Conservation (phyloP, 1,140 invertebrate genomes). For the Pollicipes pollicipes region DNA sequence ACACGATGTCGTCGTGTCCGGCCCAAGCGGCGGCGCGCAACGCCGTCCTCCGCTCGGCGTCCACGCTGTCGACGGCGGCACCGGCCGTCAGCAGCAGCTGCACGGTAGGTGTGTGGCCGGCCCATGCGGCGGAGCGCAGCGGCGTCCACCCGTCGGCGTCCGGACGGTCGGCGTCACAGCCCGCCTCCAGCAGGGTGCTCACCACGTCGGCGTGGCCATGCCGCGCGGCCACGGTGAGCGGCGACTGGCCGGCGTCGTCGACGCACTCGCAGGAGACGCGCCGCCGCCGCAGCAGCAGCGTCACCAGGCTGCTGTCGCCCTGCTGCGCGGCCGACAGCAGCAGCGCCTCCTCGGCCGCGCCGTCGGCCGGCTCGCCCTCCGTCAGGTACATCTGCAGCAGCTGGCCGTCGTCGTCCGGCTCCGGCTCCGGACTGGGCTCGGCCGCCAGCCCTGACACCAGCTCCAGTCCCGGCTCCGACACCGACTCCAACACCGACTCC, state of each 20-base stretch:
- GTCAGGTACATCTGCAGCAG: too few relatives aligned
- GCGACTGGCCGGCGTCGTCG: constrained; percentile 59
- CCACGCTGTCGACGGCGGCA: constrained; percentile 61
- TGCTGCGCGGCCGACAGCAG: constrained; percentile 56
- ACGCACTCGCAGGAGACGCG: constrained; percentile 39
- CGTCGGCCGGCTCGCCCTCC: too few relatives aligned
- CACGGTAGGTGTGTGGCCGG: constrained; percentile 57
- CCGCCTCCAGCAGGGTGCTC: constrained; percentile 53
- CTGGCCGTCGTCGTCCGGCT: constrained; percentile 5
- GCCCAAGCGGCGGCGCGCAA: constrained; percentile 48
- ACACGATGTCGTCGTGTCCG: constrained; percentile 79
- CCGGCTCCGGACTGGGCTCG: constrained; percentile 15
- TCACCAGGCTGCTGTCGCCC: constrained; percentile 43
- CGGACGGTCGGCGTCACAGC: constrained; percentile 40
- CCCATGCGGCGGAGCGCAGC: constrained; percentile 68
- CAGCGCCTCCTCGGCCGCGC: constrained; percentile 45
- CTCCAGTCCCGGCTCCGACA: constrained; percentile 17
- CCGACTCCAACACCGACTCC: constrained; percentile 13
- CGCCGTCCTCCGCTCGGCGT: constrained; percentile 70
- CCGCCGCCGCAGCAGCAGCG: constrained; percentile 38
- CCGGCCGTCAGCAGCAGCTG: constrained; percentile 50
- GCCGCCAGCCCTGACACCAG: constrained; percentile 16
- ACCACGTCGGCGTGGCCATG: constrained; percentile 75
- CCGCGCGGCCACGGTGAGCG: constrained; percentile 60
- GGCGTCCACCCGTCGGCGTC: constrained; percentile 44